These are phyloP conservation scores for Hydractinia symbiolongicarpus DNA, from an alignment of 30 jellyfish, hydroid and myxozoan genomes.

Conservation along the genomic window DNA sequence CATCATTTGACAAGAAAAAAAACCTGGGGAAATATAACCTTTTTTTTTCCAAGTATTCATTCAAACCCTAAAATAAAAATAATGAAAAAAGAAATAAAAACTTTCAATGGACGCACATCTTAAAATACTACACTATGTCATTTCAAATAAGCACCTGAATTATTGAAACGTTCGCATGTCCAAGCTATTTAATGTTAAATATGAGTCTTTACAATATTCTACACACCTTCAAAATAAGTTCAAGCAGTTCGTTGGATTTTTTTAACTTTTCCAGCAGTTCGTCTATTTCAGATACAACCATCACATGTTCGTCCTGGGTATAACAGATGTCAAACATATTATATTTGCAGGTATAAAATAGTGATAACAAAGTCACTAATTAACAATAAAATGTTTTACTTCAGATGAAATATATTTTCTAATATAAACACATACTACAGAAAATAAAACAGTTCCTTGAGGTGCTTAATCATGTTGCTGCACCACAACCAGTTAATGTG, in stretches of 20 bases:
- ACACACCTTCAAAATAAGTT: slow-evolving; percentile 81
- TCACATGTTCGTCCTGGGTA: slow-evolving; percentile 67
- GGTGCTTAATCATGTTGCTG: too few species aligned
- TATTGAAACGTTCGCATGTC: background rate
- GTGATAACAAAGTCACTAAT: too few species aligned
- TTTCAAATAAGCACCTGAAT: background rate
- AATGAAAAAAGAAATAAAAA: background rate
- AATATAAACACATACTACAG: too few species aligned
- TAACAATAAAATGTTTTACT: too few species aligned
- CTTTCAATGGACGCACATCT: background rate
- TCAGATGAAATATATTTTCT: too few species aligned
- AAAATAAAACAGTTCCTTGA: too few species aligned
- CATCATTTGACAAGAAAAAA: slow-evolving; percentile 92
- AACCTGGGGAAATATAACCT: slow-evolving; percentile 88
- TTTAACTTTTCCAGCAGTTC: slow-evolving; percentile 71
- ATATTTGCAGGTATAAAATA: background rate
- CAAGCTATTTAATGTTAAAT: background rate
- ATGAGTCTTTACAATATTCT: background rate
- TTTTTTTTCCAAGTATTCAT: slow-evolving; percentile 92
- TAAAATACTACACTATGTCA: background rate
- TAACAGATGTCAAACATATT: background rate
- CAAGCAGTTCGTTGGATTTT: slow-evolving; percentile 94
- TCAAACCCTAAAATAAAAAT: slow-evolving; percentile 58
- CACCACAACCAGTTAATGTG: too few species aligned
- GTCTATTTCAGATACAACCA: slow-evolving; percentile 83